These are phyloP conservation scores for Columba guinea DNA, from an alignment of 2,797 vertebrate genomes.

Conservation along the genomic window DNA sequence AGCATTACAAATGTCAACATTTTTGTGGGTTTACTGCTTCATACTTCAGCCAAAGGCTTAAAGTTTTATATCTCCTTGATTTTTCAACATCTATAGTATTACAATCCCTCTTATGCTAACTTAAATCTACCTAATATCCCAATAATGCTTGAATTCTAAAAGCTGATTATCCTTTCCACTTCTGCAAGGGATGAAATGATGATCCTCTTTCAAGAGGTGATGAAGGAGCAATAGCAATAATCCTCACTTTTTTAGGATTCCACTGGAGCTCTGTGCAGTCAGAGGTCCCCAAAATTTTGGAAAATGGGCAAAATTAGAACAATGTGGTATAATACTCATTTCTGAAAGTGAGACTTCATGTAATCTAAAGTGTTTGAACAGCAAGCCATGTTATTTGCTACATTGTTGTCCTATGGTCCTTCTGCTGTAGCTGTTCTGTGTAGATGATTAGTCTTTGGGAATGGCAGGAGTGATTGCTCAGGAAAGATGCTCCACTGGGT, in stretches of 20 bases:
- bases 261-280: background rate
- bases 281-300: background rate
- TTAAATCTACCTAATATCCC: slow-evolving; percentile 59
- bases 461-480: background rate
- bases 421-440: background rate
- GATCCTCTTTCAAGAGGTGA: slow-evolving; percentile 50
- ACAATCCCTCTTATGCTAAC: slow-evolving; percentile 36
- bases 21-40: slow-evolving; percentile 1
- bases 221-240: slow-evolving; percentile 28
- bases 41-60: background rate
- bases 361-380: background rate
- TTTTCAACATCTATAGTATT: slow-evolving; percentile 8
- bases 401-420: background rate
- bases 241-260: background rate
- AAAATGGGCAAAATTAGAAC: background rate
- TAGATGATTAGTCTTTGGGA: background rate
- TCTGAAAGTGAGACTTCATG: background rate
- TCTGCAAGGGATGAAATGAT: slow-evolving; percentile 40
- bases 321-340: background rate
- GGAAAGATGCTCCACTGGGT: background rate
- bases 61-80: background rate
- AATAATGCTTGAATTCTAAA: slow-evolving; percentile 59
- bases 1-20: background rate
- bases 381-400: background rate
- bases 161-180: slow-evolving; percentile 58